Conservation (phyloP, 1,140 invertebrate genomes). For the Pygmarrhopalites habei region DNA sequence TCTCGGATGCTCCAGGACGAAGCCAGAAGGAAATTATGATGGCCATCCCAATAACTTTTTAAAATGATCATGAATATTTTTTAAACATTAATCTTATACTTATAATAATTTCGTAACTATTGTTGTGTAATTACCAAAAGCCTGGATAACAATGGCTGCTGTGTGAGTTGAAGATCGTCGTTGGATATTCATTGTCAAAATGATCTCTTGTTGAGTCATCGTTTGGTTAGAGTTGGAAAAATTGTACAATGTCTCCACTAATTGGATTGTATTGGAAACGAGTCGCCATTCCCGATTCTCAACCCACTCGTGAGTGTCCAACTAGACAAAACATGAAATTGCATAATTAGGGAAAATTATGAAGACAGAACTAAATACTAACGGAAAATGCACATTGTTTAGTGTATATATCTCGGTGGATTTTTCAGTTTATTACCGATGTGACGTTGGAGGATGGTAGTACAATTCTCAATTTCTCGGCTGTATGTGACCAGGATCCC, state of each 20-base stretch:
- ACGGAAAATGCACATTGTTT: no score
- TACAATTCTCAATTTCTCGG: slow-evolving; percentile 25
- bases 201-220: slow-evolving; percentile 26
- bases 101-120: neutral
- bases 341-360: no score
- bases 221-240: slow-evolving; percentile 15
- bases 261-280: neutral
- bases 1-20: slow-evolving; percentile 24
- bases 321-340: no score
- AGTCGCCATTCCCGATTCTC: slow-evolving; percentile 34
- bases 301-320: slow-evolving; percentile 16
- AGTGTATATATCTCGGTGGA: no score
- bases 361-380: slow-evolving; percentile 3
- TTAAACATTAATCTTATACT: neutral
- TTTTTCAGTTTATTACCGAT: no score
- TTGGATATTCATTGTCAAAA: slow-evolving; percentile 12
- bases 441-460: no score
- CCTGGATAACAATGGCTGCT: slow-evolving; percentile 31
- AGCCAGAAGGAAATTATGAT: slow-evolving; percentile 36
- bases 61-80: no score
- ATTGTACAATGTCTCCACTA: neutral
- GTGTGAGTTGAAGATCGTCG: slow-evolving; percentile 24
- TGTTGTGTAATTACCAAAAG: slow-evolving; percentile 29
- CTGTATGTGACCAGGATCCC: slow-evolving; percentile 39
- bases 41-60: slow-evolving; percentile 28